A percentile compares a stretch with the other conserved stretches of the same genome.
These are phyloP conservation scores for Trichoplax adhaerens DNA, from an alignment of 37 sponge, comb jelly and placozoan species.

Conservation along the genomic window DNA sequence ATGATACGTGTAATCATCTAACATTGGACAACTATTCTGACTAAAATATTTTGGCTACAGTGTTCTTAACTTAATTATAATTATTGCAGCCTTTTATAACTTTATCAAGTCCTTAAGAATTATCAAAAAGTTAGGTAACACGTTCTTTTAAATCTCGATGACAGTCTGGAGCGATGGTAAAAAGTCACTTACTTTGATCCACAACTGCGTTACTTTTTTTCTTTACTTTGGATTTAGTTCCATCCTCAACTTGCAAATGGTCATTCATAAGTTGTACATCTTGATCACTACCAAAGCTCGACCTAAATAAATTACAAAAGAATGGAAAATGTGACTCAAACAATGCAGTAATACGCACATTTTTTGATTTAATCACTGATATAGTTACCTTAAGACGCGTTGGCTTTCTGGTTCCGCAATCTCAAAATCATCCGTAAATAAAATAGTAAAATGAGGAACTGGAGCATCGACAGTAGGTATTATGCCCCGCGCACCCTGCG, in stretches of 20 bases:
- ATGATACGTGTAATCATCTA: too few relatives aligned
- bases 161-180: too few relatives aligned
- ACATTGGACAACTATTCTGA: too few relatives aligned
- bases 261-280: constrained; percentile 52
- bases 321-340: not conserved
- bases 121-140: too few relatives aligned
- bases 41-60: too few relatives aligned
- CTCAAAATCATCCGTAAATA: not conserved
- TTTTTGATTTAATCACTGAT: not conserved
- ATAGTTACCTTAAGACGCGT: not conserved
- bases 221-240: not conserved
- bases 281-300: constrained; percentile 8
- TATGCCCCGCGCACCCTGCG: constrained; percentile 26
- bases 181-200: constrained; percentile 30
- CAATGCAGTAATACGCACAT: not conserved
- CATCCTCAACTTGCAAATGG: constrained; percentile 5
- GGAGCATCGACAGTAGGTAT: constrained; percentile 53
- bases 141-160: too few relatives aligned
- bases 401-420: constrained; percentile 4
- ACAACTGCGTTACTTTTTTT: constrained; percentile 6
- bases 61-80: too few relatives aligned
- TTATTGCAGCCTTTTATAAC: too few relatives aligned
- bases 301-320: not conserved
- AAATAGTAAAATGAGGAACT: constrained; percentile 12
- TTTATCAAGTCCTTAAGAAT: too few relatives aligned